Percentiles rank a stretch among this genome's conserved stretches.
These are phyloP conservation scores for Papilio machaon DNA, from an alignment of 1,140 invertebrate genomes.

Conservation along the genomic window DNA sequence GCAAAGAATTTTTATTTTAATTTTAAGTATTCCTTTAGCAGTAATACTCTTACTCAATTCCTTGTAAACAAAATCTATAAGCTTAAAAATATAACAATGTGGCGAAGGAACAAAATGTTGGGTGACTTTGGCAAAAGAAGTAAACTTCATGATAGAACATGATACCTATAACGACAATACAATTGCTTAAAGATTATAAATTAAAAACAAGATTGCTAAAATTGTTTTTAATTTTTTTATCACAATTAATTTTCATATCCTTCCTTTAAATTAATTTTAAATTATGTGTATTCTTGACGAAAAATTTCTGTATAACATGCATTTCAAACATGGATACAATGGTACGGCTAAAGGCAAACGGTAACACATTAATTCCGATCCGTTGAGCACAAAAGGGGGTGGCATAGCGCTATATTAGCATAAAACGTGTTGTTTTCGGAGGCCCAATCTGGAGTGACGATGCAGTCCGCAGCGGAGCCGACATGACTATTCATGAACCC, in stretches of 20 bases:
- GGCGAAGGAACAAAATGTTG: no score
- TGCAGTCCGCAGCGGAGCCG: constrained; percentile 63
- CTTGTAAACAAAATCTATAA: background rate
- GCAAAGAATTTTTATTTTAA: background rate
- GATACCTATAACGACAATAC: no score
- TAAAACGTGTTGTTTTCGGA: constrained; percentile 45
- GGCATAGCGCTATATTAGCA: constrained; percentile 48
- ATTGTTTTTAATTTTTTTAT: background rate
- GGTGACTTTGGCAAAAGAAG: no score
- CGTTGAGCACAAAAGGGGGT: constrained; percentile 31
- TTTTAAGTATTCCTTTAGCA: background rate
- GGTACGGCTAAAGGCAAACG: constrained; percentile 12
- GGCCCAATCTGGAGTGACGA: constrained; percentile 53
- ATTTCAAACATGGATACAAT: constrained; percentile 1
- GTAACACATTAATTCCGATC: constrained; percentile 32
- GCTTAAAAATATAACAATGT: no score
- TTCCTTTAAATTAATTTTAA: background rate
- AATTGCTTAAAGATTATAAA: background rate
- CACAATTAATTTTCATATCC: background rate
- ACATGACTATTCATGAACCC: constrained; percentile 76
- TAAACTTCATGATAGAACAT: no score
- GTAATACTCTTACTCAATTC: background rate
- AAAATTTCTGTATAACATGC: background rate
- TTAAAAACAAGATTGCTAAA: background rate
- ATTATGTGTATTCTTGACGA: background rate